Base-by-base conservation (phyloP, 2,113 vertebrate genomes). In the Zosterops japonicus region DNA sequence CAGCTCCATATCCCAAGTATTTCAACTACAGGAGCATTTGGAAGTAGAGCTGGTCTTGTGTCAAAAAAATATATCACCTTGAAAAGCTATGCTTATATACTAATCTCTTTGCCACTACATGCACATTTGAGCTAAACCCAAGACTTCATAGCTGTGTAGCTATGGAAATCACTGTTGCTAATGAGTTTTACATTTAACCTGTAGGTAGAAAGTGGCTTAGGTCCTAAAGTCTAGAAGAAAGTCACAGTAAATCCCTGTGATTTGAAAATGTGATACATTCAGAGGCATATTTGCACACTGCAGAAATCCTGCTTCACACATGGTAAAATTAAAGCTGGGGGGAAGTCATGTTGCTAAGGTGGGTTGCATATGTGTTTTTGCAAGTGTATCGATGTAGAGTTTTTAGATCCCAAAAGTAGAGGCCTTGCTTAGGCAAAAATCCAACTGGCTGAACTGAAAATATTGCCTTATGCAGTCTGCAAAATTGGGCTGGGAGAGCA, bases 401-500 rank as follows among this genome's bases (percentile, higher is more conserved):
- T 91, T 88, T 96, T 59, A 76, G 39, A 94, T 86, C 79, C 15
- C 68, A 59, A 93, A 92, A 87, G 71, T 59, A 67, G 28, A 96
- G 85, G 39, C 79, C 74, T 95, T 94, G 35, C 90, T 90, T 16
- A 83, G 87, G 79, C 82, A 95, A 83, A 95, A 89, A 61, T 92
- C 90, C 85, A 94, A 1, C n/a, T 89, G 85, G 64, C 60, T 92
- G 69, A 78, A 64, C 46, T 81, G 47, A 74, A 91, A 92, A 83
- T 17, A 9, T 88, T 93, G 79, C 52, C 56, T 92, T 94, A 47
- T 18, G 52, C 39, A 93, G 87, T 33, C 79, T 92, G 68, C 60
- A 71, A 74, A 83, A 83, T 29, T 60, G 52, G n/a, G 17, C 41
- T 91, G 47, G 15, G 52, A 86, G 28, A 33, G 9, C 0, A 0